Percentiles rank a stretch among this genome's conserved stretches.
Conservation (phyloP, 2,797 vertebrate genomes). For the Microtus californicus region DNA sequence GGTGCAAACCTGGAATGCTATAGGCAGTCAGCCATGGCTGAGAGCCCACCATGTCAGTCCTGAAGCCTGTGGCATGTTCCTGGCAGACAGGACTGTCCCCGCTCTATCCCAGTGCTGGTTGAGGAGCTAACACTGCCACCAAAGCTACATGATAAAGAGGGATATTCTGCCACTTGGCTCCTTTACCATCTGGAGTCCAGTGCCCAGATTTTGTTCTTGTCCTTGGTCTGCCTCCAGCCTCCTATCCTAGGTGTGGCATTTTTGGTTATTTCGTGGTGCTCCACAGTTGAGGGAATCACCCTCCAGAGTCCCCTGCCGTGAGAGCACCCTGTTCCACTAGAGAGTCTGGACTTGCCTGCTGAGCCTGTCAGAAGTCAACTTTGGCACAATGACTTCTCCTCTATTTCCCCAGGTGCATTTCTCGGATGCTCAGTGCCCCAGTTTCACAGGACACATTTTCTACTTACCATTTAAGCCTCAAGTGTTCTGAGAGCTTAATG, state of each 20-base stretch:
- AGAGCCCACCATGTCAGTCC: not conserved
- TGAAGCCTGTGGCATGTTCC: not conserved
- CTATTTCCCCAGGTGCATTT: not conserved
- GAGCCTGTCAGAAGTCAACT: not conserved
- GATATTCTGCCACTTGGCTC: not conserved
- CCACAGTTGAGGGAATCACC: not conserved
- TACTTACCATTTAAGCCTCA: slow-evolving; percentile 15
- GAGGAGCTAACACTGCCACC: not conserved
- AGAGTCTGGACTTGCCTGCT: not conserved
- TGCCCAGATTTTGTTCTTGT: not conserved
- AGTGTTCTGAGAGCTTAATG: slow-evolving; percentile 46
- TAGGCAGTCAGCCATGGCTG: too few relatives aligned
- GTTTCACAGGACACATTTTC: slow-evolving; percentile 39
- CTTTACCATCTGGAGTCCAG: not conserved
- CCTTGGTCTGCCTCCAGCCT: not conserved
- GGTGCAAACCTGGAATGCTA: not conserved
- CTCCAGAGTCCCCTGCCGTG: not conserved
- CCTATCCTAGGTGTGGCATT: not conserved
- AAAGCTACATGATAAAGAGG: not conserved
- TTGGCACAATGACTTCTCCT: not conserved
- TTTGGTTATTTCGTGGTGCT: not conserved
- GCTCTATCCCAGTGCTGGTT: not conserved
- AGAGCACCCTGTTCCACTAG: not conserved
- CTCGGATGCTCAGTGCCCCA: fast-evolving
- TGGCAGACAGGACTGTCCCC: not conserved